Base-by-base conservation (phyloP, 2,888 invertebrate species). In the Mechanitis messenoides region DNA sequence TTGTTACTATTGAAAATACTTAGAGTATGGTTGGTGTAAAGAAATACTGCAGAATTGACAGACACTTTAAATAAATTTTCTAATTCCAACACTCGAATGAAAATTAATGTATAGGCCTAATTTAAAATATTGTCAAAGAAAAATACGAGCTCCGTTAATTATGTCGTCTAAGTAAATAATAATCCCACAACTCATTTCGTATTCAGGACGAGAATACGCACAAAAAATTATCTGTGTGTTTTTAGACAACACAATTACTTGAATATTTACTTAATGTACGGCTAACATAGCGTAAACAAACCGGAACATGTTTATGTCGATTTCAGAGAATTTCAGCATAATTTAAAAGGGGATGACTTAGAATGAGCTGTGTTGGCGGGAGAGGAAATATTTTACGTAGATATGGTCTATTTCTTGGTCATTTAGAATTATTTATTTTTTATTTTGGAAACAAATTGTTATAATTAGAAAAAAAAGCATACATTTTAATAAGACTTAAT, bases 121-220 rank as follows among this genome's bases (percentile, higher is more conserved):
- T 61, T 63, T 53, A 6, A 54, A 53, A 72, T 68, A 69, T 68
- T 73, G 76, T 81, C 78, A 79, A 80, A 82, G 80, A 81, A 84
- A 81, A 81, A 83, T 20, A 71, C 65, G 68, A 74, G 78, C 79
- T 83, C 78, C 83, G 80, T 82, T 87, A 87, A 87, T 87, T 86
- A 87, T 82, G 86, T 86, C 85, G 80, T 80, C 80, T 81, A 76
- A 77, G 84, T 83, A 85, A 87, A 87, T 85, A 87, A 85, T 86
- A 85, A 85, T 83, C 81, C 83, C 80, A 81, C 74, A 77, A 73
- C 81, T 84, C 82, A 86, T 86, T 87, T 83, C 72, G 83, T 84
- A 87, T 87, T 85, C 84, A 81, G 78, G 71, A 74, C 78, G 74
- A 74, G 74, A 74, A 74, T 74, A 74, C 76, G 72, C 79, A 80